Evolutionary conservation across 2,113 vertebrate species (phyloP).

Genomic region (Periophthalmus modestus): DNA sequence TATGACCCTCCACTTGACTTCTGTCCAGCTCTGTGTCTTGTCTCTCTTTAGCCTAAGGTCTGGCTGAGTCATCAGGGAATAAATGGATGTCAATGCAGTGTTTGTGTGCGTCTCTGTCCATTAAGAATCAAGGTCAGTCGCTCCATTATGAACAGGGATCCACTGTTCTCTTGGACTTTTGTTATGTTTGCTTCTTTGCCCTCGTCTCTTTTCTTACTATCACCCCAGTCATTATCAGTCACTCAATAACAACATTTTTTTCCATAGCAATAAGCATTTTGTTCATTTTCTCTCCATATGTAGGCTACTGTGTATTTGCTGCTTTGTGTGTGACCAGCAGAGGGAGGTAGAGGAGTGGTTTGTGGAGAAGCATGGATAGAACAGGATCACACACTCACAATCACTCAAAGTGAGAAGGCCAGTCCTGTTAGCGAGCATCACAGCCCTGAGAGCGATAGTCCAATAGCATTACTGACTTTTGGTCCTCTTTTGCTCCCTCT

Average conservation of each 20-base stretch:
- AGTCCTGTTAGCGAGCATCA: constrained; percentile 46
- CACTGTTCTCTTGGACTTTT: constrained; percentile 32
- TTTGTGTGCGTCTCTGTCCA: constrained; percentile 44
- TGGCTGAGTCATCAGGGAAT: constrained; percentile 28
- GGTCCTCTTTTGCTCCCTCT: constrained; percentile 15
- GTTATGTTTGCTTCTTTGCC: constrained; percentile 37
- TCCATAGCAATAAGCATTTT: not conserved
- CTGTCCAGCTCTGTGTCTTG: constrained; percentile 27
- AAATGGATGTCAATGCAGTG: constrained; percentile 32
- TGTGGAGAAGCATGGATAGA: constrained; percentile 33
- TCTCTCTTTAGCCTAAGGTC: constrained; percentile 27
- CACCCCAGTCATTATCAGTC: constrained; percentile 54
- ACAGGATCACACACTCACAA: constrained; percentile 37
- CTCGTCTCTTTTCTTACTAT: constrained; percentile 10
- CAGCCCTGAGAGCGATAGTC: constrained; percentile 50
- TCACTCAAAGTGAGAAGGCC: constrained; percentile 24
- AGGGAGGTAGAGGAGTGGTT: constrained; percentile 42
- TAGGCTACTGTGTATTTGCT: constrained; percentile 1
- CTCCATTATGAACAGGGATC: constrained; percentile 62
- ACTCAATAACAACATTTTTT: not conserved
- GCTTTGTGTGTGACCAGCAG: constrained; percentile 33
- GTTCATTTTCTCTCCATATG: constrained; percentile 2
- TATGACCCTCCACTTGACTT: constrained; percentile 14
- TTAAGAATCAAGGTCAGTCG: constrained; percentile 66
- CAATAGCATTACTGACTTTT: constrained; percentile 45